Evolutionary conservation across 2,113 vertebrate genomes (phyloP).

Genomic region (Chlamydotis undulata): DNA sequence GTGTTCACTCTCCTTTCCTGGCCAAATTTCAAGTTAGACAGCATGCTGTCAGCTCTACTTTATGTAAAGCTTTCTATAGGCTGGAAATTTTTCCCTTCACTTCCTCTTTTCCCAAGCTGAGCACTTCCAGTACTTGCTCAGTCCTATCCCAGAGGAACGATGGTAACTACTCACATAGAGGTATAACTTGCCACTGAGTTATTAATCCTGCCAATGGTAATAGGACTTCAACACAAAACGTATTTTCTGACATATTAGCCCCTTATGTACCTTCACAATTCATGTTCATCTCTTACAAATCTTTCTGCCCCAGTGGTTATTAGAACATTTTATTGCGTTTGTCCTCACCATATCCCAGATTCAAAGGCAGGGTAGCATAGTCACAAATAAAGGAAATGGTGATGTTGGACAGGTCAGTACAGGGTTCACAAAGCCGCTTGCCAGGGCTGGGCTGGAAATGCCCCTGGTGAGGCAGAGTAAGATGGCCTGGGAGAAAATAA

Average conservation of each 20-base stretch:
- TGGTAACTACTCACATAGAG: neutral
- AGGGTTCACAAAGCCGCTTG: neutral
- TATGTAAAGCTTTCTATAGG: neutral
- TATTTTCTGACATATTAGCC: neutral
- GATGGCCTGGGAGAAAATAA: neutral
- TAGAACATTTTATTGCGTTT: neutral
- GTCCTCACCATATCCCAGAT: neutral
- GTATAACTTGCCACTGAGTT: neutral
- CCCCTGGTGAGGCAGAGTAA: neutral
- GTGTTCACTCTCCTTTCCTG: neutral
- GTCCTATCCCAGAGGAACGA: neutral
- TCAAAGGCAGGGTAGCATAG: neutral
- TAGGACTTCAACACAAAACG: neutral
- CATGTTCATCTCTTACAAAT: neutral
- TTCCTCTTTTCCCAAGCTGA: neutral
- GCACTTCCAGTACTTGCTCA: neutral
- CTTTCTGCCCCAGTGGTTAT: neutral
- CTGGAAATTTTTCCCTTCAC: neutral
- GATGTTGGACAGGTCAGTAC: neutral
- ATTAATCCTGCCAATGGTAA: neutral
- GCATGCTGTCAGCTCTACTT: neutral
- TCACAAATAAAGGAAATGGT: neutral
- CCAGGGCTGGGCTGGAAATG: neutral
- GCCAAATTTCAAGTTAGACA: neutral
- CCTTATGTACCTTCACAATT: neutral